Percentiles rank a stretch among this genome's conserved stretches.
Evolutionary conservation across 2,888 invertebrate genomes (phyloP).

Genomic region (Deilephila porcellus): DNA sequence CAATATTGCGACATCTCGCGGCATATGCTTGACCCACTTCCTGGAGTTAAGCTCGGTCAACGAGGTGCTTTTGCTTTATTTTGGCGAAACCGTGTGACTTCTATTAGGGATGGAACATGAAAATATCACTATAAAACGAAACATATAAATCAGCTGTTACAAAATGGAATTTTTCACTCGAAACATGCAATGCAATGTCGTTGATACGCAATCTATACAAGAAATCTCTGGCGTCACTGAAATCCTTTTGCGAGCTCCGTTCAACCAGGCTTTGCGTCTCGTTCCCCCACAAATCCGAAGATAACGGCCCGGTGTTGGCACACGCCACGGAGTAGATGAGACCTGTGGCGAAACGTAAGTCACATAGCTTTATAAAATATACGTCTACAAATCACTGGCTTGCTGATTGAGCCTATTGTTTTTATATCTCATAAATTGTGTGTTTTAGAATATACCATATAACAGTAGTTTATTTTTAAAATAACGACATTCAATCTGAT

Average conservation of each 20-base stretch:
- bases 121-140: not conserved
- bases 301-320: conserved; percentile 58
- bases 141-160: not conserved
- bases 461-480: too few relatives aligned
- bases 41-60: not conserved
- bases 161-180: conserved; percentile 40
- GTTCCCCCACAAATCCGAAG: conserved; percentile 69
- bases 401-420: not conserved
- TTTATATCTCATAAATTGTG: too few relatives aligned
- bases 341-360: conserved; percentile 10
- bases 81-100: not conserved
- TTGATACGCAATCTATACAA: conserved; percentile 57
- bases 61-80: conserved; percentile 1
- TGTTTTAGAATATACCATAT: too few relatives aligned
- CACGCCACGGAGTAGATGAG: conserved; percentile 40
- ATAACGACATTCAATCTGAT: not conserved
- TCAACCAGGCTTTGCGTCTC: conserved; percentile 66
- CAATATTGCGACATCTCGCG: conserved; percentile 13
- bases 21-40: conserved; percentile 33
- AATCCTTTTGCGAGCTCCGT: conserved; percentile 59
- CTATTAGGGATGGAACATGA: not conserved
- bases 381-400: not conserved
- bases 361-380: conserved; percentile 4
- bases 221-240: conserved; percentile 56
- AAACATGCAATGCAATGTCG: conserved; percentile 39